These are phyloP conservation scores for Bubalus kerabau DNA, from an alignment of 2,113 vertebrate genomes.

Conservation along the genomic window DNA sequence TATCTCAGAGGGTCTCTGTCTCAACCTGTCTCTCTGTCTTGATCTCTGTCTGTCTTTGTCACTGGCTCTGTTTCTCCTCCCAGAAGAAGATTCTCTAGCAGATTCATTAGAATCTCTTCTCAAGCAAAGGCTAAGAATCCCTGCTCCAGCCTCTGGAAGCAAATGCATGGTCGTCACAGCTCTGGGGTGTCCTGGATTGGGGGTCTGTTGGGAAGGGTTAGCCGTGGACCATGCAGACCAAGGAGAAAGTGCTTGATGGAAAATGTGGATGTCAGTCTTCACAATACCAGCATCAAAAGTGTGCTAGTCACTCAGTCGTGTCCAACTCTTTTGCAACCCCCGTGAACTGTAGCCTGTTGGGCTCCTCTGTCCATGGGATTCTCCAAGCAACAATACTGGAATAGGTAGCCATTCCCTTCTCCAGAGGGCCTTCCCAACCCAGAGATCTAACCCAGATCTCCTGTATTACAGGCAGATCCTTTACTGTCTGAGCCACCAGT, in stretches of 20 bases:
- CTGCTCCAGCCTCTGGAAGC: neutral
- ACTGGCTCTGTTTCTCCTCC: neutral
- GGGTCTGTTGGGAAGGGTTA: neutral
- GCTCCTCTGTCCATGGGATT: neutral
- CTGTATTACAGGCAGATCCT: neutral
- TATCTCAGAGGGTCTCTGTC: neutral
- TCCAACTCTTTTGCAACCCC: neutral
- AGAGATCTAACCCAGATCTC: neutral
- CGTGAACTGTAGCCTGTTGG: neutral
- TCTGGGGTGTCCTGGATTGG: too few relatives aligned
- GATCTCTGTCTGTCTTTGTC: neutral
- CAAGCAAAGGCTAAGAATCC: neutral
- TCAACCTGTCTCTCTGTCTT: neutral
- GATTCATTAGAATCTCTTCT: neutral
- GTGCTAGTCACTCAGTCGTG: neutral
- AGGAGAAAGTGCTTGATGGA: neutral
- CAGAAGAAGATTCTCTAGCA: neutral
- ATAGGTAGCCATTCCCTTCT: neutral
- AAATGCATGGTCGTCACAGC: neutral
- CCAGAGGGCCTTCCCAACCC: neutral
- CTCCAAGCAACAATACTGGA: neutral
- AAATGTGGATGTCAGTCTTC: neutral
- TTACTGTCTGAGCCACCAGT: neutral
- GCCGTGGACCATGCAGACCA: rapidly evolving
- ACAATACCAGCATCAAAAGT: neutral